These are phyloP conservation scores for Hypselothyrea guttata DNA, from an alignment of 2,888 invertebrate species.

Conservation along the genomic window DNA sequence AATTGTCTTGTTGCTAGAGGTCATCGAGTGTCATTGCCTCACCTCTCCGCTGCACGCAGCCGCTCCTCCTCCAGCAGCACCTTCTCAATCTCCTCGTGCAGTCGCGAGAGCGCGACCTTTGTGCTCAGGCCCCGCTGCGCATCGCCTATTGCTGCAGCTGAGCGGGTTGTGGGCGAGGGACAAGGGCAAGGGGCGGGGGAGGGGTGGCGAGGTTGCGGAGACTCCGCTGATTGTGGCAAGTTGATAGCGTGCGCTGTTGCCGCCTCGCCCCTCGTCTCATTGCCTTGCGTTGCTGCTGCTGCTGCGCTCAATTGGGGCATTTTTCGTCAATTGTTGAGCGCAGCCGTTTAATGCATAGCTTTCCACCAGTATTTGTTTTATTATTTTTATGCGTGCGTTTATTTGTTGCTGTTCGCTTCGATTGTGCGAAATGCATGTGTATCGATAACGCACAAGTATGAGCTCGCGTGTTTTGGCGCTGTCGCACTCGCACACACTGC, in stretches of 20 bases:
- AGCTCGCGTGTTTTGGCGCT: slow-evolving; percentile 26
- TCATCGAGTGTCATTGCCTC: slow-evolving; percentile 31
- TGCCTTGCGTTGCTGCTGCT: slow-evolving; percentile 27
- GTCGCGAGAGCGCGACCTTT: slow-evolving; percentile 86
- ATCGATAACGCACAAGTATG: too few species aligned
- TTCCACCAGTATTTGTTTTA: slow-evolving; percentile 12
- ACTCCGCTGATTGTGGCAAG: slow-evolving; percentile 25
- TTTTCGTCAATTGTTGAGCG: slow-evolving; percentile 21
- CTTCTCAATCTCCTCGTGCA: slow-evolving; percentile 87
- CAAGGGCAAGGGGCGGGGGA: too few species aligned
- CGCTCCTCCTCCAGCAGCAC: slow-evolving; percentile 86
- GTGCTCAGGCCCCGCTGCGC: slow-evolving; percentile 81
- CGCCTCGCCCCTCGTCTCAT: slow-evolving; percentile 21
- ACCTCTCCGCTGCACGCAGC: slow-evolving; percentile 85
- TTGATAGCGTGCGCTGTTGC: slow-evolving; percentile 20
- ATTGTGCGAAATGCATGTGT: slow-evolving; percentile 51
- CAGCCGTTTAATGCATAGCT: slow-evolving; percentile 30
- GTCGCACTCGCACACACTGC: slow-evolving; percentile 14
- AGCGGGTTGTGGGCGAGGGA: slow-evolving; percentile 14
- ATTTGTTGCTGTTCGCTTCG: slow-evolving; percentile 43
- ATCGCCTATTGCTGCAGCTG: slow-evolving; percentile 31
- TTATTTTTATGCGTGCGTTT: slow-evolving; percentile 26
- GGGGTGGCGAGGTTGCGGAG: too few species aligned
- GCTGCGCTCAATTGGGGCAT: slow-evolving; percentile 25
- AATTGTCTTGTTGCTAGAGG: slow-evolving; percentile 6